phyloP scores from a whole-genome alignment of 2,113 vertebrate species.

The Mixornis gularis region DNA sequence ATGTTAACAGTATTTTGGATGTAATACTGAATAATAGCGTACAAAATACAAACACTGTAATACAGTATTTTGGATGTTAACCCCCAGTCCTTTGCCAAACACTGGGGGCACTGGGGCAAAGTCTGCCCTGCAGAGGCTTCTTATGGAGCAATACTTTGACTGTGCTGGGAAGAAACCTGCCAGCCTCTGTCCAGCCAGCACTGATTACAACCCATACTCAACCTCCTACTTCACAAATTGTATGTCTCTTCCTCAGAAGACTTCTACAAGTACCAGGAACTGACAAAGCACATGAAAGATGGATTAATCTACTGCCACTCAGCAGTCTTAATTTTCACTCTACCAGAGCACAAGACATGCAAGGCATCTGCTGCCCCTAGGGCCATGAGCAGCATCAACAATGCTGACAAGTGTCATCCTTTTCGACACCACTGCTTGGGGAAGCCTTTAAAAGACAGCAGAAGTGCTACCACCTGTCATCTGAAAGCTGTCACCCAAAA shows the following conservation, averaged over 20 bases:
- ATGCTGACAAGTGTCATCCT: not conserved
- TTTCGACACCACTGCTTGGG: not conserved
- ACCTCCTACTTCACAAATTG: not conserved
- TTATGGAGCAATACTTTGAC: not conserved
- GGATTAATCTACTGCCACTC: not conserved
- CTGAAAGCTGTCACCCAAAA: not conserved
- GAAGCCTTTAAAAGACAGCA: not conserved
- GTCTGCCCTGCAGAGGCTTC: not conserved
- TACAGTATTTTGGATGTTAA: not conserved
- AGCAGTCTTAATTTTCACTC: not conserved
- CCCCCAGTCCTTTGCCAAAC: not conserved
- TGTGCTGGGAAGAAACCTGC: not conserved
- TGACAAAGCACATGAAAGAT: not conserved
- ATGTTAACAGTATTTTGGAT: not conserved
- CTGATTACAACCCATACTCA: rapidly evolving
- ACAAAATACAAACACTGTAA: not conserved
- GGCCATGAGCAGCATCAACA: not conserved
- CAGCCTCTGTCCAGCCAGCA: not conserved
- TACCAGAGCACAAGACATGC: not conserved
- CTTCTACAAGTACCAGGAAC: rapidly evolving
- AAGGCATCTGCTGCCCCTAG: not conserved
- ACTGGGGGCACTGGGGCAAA: not conserved
- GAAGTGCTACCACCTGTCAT: not conserved
- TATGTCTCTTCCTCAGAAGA: not conserved
- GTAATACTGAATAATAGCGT: not conserved